These are phyloP conservation scores for Haemorhous mexicanus DNA, from an alignment of 2,113 vertebrate genomes.

Conservation along the genomic window DNA sequence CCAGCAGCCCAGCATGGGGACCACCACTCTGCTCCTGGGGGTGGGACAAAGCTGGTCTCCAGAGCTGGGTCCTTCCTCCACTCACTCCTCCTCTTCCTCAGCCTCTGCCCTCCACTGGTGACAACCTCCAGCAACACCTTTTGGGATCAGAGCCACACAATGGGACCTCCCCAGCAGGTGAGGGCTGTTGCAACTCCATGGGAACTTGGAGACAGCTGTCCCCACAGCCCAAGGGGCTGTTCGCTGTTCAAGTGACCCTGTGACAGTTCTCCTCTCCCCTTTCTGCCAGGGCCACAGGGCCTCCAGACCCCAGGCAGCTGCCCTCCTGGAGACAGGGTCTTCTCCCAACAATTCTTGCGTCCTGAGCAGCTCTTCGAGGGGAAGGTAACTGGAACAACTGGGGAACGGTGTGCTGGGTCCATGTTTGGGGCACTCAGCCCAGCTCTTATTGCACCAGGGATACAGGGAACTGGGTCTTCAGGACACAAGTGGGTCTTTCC, in stretches of 20 bases:
- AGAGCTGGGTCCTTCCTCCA: neutral
- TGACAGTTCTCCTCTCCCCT: neutral
- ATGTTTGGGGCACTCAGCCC: neutral
- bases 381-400: constrained; percentile 74
- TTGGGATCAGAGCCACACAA: constrained; percentile 47
- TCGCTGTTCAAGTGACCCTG: rapidly evolving
- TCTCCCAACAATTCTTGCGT: constrained; percentile 83
- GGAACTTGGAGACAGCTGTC: neutral
- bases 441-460: neutral
- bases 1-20: neutral
- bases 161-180: constrained; percentile 72
- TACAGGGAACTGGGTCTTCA: neutral
- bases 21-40: neutral
- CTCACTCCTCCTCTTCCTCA: constrained; percentile 38
- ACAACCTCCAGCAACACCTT: constrained; percentile 69
- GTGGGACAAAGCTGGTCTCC: neutral
- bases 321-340: constrained; percentile 75
- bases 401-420: neutral
- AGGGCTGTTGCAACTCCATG: neutral
- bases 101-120: constrained; percentile 77
- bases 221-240: neutral
- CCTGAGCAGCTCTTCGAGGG: constrained; percentile 89
- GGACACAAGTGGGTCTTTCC: neutral
- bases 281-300: constrained; percentile 53
- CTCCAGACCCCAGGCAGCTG: constrained; percentile 70